Percentiles rank a stretch among this genome's conserved stretches.
Evolutionary conservation across 1,140 invertebrate species (phyloP).

Genomic region (Achroia grisella): DNA sequence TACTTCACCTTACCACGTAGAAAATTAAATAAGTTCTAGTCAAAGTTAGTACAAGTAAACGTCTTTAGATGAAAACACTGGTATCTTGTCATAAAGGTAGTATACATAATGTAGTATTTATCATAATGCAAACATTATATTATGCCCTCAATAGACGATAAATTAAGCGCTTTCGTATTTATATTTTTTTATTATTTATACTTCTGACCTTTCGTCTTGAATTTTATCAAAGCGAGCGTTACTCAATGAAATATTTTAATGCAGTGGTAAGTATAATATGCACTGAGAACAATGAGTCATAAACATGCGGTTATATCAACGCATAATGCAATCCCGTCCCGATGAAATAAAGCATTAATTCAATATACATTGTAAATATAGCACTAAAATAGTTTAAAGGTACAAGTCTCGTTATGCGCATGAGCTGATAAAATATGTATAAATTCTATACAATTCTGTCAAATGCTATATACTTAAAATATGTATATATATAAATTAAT

Average conservation of each 20-base stretch:
- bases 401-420: slow-evolving; percentile 24
- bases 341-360: slow-evolving; percentile 43
- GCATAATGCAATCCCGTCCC: slow-evolving; percentile 38
- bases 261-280: slow-evolving; percentile 51
- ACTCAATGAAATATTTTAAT: slow-evolving; percentile 52
- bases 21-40: too few relatives aligned
- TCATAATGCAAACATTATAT: too few relatives aligned
- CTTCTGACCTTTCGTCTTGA: slow-evolving; percentile 40
- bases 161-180: background rate
- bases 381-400: slow-evolving; percentile 19
- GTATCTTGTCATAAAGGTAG: background rate
- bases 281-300: slow-evolving; percentile 56
- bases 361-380: slow-evolving; percentile 16
- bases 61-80: too few relatives aligned
- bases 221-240: slow-evolving; percentile 29
- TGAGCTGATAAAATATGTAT: slow-evolving; percentile 10
- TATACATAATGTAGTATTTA: slow-evolving; percentile 6
- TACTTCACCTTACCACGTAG: too few relatives aligned
- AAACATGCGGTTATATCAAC: slow-evolving; percentile 58
- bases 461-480: too few relatives aligned
- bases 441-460: too few relatives aligned
- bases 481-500: too few relatives aligned
- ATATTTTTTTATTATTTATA: slow-evolving; percentile 27
- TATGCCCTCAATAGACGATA: too few relatives aligned
- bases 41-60: too few relatives aligned